Conservation (phyloP, 2,888 invertebrate species). For the Tenthredo notha region DNA sequence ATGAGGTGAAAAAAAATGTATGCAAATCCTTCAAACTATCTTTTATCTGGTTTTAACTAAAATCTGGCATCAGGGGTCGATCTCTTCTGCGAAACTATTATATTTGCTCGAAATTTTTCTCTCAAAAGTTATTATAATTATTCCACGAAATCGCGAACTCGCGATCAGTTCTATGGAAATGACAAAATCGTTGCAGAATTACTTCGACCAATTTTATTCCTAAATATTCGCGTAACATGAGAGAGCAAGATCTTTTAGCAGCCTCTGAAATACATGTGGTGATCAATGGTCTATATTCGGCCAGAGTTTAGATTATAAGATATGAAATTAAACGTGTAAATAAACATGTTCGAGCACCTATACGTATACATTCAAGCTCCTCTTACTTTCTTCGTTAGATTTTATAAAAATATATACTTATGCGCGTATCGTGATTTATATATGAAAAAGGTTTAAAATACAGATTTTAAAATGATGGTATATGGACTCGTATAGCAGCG, state of each 20-base stretch:
- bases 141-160: neutral
- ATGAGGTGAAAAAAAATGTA: neutral
- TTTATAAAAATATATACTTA: neutral
- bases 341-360: slow-evolving; percentile 45
- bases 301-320: slow-evolving; percentile 51
- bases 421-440: neutral
- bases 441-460: neutral
- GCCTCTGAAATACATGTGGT: slow-evolving; percentile 6
- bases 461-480: neutral
- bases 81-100: neutral
- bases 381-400: neutral
- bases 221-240: neutral
- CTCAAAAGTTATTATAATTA: neutral
- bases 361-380: neutral
- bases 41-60: neutral
- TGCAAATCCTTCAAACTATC: neutral
- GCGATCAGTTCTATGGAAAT: neutral
- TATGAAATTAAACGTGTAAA: slow-evolving; percentile 54
- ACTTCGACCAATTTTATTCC: neutral
- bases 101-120: neutral
- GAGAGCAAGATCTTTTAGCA: neutral
- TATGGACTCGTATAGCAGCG: neutral
- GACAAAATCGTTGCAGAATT: neutral
- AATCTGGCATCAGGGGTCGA: neutral
- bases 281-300: slow-evolving; percentile 51